Conservation (phyloP, 2,113 vertebrate species). For the Cyprinodon tularosa region DNA sequence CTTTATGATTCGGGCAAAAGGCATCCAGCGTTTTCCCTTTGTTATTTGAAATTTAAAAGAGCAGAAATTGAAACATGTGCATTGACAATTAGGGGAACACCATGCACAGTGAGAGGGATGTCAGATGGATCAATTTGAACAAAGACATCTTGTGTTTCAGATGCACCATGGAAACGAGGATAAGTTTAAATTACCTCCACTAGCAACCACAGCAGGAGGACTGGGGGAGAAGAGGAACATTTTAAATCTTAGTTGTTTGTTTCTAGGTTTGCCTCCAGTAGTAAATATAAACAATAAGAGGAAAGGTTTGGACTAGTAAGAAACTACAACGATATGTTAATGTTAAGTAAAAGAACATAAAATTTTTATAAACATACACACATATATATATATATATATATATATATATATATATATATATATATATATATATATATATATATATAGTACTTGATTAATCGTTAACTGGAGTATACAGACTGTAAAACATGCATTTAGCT, state of each 20-base stretch:
- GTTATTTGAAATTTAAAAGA: constrained; percentile 77
- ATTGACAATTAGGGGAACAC: constrained; percentile 65
- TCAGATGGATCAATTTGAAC: constrained; percentile 55
- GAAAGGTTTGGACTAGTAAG: neutral
- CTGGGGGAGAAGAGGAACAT: constrained; percentile 36
- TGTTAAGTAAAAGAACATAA: neutral
- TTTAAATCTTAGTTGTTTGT: constrained; percentile 37
- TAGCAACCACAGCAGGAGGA: constrained; percentile 49
- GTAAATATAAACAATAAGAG: constrained; percentile 7
- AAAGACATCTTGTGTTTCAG: constrained; percentile 54
- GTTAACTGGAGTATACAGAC: too few relatives aligned
- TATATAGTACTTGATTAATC: too few relatives aligned
- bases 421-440: too few relatives aligned
- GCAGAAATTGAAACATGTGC: constrained; percentile 57
- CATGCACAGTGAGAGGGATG: constrained; percentile 41
- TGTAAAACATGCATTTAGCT: too few relatives aligned
- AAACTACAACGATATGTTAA: neutral
- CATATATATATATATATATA: too few relatives aligned
- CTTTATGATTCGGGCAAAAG: constrained; percentile 59
- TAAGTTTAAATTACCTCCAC: constrained; percentile 51
- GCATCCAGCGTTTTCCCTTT: constrained; percentile 50
- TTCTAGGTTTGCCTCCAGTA: constrained; percentile 28
- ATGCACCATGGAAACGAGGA: constrained; percentile 52
- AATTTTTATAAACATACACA: too few relatives aligned
- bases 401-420: too few relatives aligned